A percentile compares a stretch with the other conserved stretches of the same genome.
These are phyloP conservation scores for Salvelinus alpinus DNA, from an alignment of 2,113 vertebrate genomes.

Conservation along the genomic window DNA sequence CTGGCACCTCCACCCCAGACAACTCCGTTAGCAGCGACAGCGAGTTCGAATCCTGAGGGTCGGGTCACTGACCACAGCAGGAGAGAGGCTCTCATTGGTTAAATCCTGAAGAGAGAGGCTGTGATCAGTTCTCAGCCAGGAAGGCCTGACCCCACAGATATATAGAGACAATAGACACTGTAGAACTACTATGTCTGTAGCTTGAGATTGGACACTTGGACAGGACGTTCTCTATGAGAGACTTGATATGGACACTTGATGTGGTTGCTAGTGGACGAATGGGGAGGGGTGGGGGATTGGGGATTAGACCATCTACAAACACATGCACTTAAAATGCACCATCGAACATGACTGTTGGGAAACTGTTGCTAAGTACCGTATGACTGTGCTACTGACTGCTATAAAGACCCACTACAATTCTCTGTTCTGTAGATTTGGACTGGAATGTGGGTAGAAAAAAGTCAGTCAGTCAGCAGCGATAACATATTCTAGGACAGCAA, in stretches of 20 bases:
- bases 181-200: not conserved
- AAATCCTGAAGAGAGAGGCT: not conserved
- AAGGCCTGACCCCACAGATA: not conserved
- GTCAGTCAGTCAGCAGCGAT: not conserved
- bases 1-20: constrained; percentile 67
- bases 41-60: constrained; percentile 75
- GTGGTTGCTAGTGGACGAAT: not conserved
- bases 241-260: not conserved
- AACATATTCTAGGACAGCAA: not conserved
- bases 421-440: not conserved
- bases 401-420: not conserved
- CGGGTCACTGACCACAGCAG: not conserved
- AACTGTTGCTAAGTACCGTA: not conserved
- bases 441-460: not conserved
- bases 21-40: constrained; percentile 80
- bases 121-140: not conserved
- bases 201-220: constrained; percentile 2
- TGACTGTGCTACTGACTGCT: not conserved
- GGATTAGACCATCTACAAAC: constrained; percentile 25
- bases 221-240: not conserved
- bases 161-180: not conserved
- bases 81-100: not conserved
- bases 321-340: constrained; percentile 64
- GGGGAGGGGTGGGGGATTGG: not conserved
- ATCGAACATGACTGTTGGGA: not conserved